Conservation (phyloP, 2,888 invertebrate genomes). For the Alsophila aescularia region DNA sequence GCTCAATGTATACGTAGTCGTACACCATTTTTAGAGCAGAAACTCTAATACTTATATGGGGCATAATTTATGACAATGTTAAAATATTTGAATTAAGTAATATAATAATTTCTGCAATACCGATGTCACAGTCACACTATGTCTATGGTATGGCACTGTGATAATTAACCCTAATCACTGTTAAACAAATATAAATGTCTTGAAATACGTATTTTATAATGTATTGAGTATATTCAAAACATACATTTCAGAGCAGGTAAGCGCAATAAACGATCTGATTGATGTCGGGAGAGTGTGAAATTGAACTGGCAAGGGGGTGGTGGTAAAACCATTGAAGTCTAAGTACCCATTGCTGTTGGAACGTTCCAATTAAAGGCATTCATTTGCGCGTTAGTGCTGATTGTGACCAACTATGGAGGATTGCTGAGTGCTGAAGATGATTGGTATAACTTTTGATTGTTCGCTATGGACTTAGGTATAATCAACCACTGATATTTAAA, state of each 20-base stretch:
- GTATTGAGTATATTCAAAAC: background rate
- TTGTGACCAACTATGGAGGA: conserved; percentile 25
- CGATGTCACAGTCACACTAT: no score
- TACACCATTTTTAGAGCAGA: no score
- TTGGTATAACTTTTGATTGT: background rate
- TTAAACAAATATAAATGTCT: background rate
- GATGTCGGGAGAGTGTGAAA: conserved; percentile 51
- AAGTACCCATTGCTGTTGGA: conserved; percentile 34
- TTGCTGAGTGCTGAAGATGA: background rate
- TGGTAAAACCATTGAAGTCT: conserved; percentile 35
- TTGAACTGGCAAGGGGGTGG: conserved; percentile 43
- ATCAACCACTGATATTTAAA: no score
- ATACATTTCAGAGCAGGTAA: conserved; percentile 15
- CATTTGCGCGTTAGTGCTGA: conserved; percentile 30
- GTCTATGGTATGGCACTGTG: no score
- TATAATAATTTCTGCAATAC: no score
- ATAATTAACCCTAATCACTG: no score
- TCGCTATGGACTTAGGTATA: no score
- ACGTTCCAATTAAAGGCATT: conserved; percentile 36
- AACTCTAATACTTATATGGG: no score
- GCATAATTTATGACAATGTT: no score
- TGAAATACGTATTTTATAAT: background rate
- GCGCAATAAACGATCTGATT: conserved; percentile 46
- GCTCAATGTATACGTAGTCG: no score
- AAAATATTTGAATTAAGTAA: no score